Conservation (phyloP, 2,113 vertebrate genomes). For the Phalacrocorax carbo region DNA sequence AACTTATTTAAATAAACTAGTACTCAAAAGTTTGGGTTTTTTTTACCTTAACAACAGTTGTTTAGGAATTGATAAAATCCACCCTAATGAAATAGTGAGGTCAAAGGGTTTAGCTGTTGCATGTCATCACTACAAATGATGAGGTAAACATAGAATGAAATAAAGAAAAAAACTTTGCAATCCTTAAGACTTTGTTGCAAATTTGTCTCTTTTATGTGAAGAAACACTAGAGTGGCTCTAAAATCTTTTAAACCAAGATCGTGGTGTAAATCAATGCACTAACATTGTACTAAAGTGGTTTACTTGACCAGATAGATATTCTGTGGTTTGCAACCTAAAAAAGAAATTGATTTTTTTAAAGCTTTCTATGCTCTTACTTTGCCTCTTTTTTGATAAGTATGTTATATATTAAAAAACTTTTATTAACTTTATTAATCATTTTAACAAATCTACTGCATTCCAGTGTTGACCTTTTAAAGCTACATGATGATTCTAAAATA, state of each 20-base stretch:
- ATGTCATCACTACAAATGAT: neutral
- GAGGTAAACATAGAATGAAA: neutral
- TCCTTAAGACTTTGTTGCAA: neutral
- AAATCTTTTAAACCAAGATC: constrained; percentile 9
- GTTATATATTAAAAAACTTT: neutral
- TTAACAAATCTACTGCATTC: neutral
- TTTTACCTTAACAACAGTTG: neutral
- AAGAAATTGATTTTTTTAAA: constrained; percentile 29
- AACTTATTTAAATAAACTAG: neutral
- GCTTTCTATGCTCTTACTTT: constrained; percentile 18
- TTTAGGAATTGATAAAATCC: neutral
- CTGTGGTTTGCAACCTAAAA: constrained; percentile 47
- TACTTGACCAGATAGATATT: constrained; percentile 9
- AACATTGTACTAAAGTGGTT: constrained; percentile 16
- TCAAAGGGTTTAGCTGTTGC: neutral
- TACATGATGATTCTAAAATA: neutral
- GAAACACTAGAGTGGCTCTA: neutral
- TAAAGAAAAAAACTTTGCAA: neutral
- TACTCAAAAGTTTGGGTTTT: neutral
- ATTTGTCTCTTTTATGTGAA: neutral
- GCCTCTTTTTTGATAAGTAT: neutral
- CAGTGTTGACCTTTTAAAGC: neutral
- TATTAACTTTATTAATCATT: constrained; percentile 9
- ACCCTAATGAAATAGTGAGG: neutral
- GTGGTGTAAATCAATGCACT: constrained; percentile 22